Percentiles rank a stretch among this genome's conserved stretches.
Evolutionary conservation across 2,797 vertebrate genomes (phyloP).

Genomic region (Poeciliopsis gracilis): DNA sequence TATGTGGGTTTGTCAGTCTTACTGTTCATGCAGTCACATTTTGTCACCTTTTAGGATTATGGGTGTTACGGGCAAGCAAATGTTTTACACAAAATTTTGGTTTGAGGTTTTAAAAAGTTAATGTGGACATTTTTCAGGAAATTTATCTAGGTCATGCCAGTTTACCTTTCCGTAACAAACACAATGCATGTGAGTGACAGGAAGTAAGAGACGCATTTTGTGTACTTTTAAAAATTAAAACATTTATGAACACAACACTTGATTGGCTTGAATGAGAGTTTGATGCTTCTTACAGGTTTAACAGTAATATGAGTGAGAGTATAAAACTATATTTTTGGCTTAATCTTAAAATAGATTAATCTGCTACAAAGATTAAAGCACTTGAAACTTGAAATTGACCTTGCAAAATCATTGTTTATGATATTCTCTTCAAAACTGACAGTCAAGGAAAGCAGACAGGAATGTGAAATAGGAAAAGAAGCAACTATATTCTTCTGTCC

Average conservation of each 20-base stretch:
- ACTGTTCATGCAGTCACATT: neutral
- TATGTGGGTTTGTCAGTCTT: neutral
- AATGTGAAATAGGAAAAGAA: too few species aligned
- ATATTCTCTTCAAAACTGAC: neutral
- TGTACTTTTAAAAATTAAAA: neutral
- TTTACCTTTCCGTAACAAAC: neutral
- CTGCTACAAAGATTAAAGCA: neutral
- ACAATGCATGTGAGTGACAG: neutral
- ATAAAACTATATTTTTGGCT: neutral
- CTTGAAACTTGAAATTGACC: neutral
- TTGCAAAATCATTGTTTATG: neutral
- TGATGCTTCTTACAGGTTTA: neutral
- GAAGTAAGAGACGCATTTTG: neutral
- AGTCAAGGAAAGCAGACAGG: too few species aligned
- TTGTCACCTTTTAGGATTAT: neutral
- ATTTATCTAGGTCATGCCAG: constrained; percentile 3
- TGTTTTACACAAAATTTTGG: neutral
- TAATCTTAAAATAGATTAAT: neutral
- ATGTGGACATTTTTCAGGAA: neutral
- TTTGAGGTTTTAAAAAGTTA: constrained; percentile 3
- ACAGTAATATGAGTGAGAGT: neutral
- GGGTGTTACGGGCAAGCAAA: neutral
- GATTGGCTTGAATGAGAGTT: neutral
- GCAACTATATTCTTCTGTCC: too few species aligned
- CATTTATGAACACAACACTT: neutral